Evolutionary conservation across 37 sponge, comb jelly and placozoan genomes (phyloP).

Genomic region (Axinella damicornis): DNA sequence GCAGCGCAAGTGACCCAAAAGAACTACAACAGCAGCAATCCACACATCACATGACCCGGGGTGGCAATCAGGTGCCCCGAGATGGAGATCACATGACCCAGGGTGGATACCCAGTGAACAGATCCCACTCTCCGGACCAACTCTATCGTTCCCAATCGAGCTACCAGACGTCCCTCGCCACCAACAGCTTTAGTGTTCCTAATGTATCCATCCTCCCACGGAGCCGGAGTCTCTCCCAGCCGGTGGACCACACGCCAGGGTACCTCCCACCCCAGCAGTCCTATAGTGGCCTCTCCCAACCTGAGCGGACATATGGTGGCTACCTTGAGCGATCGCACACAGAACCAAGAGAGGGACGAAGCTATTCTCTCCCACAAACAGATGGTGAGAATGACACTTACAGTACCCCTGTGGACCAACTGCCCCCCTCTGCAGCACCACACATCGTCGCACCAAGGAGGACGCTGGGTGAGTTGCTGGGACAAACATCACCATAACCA

Average conservation of each 20-base stretch:
- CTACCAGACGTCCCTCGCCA: background rate
- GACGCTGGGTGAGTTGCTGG: no score
- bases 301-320: constrained; percentile 1
- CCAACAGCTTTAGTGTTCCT: constrained; percentile 21
- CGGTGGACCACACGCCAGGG: background rate
- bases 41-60: background rate
- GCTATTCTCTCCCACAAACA: constrained; percentile 5
- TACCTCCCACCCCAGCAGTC: background rate
- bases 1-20: background rate
- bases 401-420: constrained; percentile 49
- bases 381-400: constrained; percentile 39
- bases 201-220: background rate
- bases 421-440: constrained; percentile 36
- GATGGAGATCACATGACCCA: constrained; percentile 10
- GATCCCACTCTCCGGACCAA: background rate
- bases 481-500: no score
- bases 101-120: background rate
- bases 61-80: no score
- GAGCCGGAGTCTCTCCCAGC: background rate
- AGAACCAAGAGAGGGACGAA: no score
- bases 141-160: background rate
- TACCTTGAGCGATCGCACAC: no score
- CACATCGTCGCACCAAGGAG: constrained; percentile 9
- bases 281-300: constrained; percentile 20
- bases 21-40: background rate